Base-by-base conservation (phyloP, 2,888 invertebrate species). In the Drepana falcataria region DNA sequence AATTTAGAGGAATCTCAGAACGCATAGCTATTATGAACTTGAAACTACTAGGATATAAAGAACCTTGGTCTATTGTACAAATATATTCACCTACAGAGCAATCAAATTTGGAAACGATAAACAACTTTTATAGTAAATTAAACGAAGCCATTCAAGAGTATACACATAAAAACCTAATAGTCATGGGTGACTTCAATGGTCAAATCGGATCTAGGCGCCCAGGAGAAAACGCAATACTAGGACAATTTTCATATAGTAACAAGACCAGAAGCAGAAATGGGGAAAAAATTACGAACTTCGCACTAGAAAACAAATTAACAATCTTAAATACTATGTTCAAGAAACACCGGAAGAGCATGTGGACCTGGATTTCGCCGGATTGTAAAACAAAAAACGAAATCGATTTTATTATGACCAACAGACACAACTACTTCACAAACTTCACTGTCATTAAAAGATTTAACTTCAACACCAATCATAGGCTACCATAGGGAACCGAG, bases 391-490 rank as follows among this genome's bases (percentile, higher is more conserved):
- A 68, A 59, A 68, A 68, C 34, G 48, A 66, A 63, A 65, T 61
- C 35, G 60, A 64, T 53, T 60, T 60, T 21, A 63, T 66, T 35
- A 53, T 63, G 54, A 59, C 60, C 5, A 65, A 59, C 34, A 37
- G 37, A 37, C 3, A 37, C 37, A 37, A 37, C 3, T 37, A 37
- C 37, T 37, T 37, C 37, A 37, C 37, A 4, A 37, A 37, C 37
- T 37, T 37, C 37, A 37, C 37, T 5, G 37, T 37, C 3, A 37
- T 37, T 5, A 37, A 37, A 4, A 62, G 59, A 44, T 55, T 69
- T 0, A 69, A 69, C 40, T 69, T 64, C 44, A 69, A 69, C 41
- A 66, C 67, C 7, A 63, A 71, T 40, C 66, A 69, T 54, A 58
- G 58, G 51, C 7, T 73, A 6, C 58, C 72, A n/a, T n/a, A n/a